Conservation (phyloP, 2,888 invertebrate genomes). For the Tenthredo mesomela region DNA sequence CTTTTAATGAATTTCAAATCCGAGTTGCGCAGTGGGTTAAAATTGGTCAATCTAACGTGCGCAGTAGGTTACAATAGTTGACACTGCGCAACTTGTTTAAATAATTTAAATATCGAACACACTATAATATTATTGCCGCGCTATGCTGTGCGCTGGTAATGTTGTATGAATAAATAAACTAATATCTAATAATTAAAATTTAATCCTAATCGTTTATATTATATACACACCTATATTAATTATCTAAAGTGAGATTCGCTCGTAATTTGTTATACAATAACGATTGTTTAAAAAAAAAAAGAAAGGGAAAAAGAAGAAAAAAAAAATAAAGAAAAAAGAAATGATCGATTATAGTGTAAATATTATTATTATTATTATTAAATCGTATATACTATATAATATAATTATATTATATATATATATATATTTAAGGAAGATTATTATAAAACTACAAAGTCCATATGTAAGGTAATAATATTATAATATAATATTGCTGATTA, state of each 20-base stretch:
- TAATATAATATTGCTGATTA: background rate
- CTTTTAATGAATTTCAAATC: background rate
- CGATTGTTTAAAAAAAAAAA: background rate
- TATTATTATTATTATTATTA: slow-evolving; percentile 20
- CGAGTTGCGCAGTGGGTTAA: background rate
- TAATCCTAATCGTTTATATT: background rate
- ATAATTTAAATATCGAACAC: background rate
- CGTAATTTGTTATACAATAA: slow-evolving; percentile 20
- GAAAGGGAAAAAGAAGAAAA: background rate
- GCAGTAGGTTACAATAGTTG: background rate
- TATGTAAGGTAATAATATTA: background rate
- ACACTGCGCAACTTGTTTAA: background rate
- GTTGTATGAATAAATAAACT: background rate
- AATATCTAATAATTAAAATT: background rate
- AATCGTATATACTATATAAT: background rate
- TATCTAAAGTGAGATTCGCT: slow-evolving; percentile 9
- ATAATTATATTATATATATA: no score
- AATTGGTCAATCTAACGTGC: background rate
- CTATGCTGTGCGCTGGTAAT: background rate
- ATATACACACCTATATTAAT: background rate
- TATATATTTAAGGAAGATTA: no score
- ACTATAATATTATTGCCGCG: background rate
- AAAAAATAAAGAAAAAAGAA: background rate
- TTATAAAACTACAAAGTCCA: slow-evolving; percentile 9
- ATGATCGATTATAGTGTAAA: slow-evolving; percentile 28